These are phyloP conservation scores for Lampris incognitus DNA, from an alignment of 2,113 vertebrate species.

Conservation along the genomic window DNA sequence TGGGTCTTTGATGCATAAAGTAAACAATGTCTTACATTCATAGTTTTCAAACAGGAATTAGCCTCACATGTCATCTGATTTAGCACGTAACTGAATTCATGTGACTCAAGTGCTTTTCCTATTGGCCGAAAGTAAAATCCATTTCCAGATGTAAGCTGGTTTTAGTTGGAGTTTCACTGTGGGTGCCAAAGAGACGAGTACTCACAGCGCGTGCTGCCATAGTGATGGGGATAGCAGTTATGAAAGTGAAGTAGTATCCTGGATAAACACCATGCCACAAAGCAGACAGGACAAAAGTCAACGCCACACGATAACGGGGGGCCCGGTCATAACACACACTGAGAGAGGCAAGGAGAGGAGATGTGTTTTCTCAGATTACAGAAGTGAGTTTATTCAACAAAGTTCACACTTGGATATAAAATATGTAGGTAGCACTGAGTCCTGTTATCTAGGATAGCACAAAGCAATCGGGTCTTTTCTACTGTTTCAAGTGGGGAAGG, in stretches of 20 bases:
- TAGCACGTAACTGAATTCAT: no score
- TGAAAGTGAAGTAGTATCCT: constrained; percentile 97
- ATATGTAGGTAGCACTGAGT: no score
- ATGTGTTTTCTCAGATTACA: neutral
- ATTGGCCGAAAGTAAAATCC: neutral
- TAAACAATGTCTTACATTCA: no score
- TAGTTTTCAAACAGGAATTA: no score
- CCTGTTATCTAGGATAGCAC: no score
- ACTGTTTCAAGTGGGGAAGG: neutral
- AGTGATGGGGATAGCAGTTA: constrained; percentile 93
- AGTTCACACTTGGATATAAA: neutral
- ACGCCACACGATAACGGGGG: constrained; percentile 83
- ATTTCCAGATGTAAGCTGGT: neutral
- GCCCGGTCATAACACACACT: constrained; percentile 95
- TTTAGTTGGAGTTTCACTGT: constrained; percentile 2
- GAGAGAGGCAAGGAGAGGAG: constrained; percentile 18
- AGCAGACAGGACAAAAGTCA: constrained; percentile 94
- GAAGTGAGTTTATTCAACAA: neutral
- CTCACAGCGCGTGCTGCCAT: constrained; percentile 91
- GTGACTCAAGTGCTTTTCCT: no score
- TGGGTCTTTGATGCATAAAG: no score
- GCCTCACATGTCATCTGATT: no score
- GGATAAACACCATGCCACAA: constrained; percentile 98
- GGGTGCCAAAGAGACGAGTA: constrained; percentile 24
- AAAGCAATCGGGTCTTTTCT: no score